Evolutionary conservation across 92 coral and sea anemone genomes (phyloP).

Genomic region (Parazoanthus swiftii): DNA sequence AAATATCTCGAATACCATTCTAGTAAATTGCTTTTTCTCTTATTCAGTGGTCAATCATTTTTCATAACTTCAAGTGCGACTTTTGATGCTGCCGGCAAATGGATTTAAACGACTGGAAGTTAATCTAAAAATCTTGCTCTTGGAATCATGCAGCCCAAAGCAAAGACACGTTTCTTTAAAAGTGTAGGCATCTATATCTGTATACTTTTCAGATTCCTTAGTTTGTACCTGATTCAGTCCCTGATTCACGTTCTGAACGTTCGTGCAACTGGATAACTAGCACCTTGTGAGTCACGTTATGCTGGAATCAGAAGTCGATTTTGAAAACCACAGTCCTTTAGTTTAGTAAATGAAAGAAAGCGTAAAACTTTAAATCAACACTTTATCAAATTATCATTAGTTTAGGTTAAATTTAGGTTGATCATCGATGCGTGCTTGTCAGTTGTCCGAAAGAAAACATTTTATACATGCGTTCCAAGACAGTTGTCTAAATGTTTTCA

Average conservation of each 20-base stretch:
- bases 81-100: too few relatives aligned
- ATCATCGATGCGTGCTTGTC: not conserved
- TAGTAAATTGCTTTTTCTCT: not conserved
- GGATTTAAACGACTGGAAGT: not conserved
- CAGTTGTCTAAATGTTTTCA: not conserved
- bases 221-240: not conserved
- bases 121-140: not conserved
- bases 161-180: not conserved
- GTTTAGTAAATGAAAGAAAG: not conserved
- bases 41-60: not conserved
- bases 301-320: not conserved
- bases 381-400: not conserved
- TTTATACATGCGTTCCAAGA: not conserved
- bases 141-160: too few relatives aligned
- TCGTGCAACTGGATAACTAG: too few relatives aligned
- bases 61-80: not conserved
- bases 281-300: too few relatives aligned
- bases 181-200: not conserved
- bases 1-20: not conserved
- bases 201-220: not conserved
- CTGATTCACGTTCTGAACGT: too few relatives aligned
- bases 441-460: not conserved
- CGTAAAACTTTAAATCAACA: constrained; percentile 2
- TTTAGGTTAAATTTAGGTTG: not conserved
- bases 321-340: not conserved